Evolutionary conservation across 1,140 invertebrate genomes (phyloP).

Genomic region (Ceratosolen fusciceps): DNA sequence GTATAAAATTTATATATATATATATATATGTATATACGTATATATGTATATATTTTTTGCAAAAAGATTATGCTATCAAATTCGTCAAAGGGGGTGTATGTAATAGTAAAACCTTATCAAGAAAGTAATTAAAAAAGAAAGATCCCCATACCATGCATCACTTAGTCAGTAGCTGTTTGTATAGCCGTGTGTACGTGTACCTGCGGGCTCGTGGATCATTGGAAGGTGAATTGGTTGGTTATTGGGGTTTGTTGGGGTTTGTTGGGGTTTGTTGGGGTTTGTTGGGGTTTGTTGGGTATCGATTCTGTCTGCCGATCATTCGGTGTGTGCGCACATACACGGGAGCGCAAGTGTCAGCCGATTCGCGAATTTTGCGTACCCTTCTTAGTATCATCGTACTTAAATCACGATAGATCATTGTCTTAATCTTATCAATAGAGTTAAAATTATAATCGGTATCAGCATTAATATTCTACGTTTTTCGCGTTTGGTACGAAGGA

Average conservation of each 20-base stretch:
- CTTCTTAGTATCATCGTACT: constrained; percentile 24
- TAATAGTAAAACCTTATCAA: background rate
- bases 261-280: too few relatives aligned
- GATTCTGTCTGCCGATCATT: too few relatives aligned
- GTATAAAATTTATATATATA: too few relatives aligned
- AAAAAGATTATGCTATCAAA: constrained; percentile 3
- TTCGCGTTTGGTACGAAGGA: constrained; percentile 49
- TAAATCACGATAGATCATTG: background rate
- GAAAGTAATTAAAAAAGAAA: constrained; percentile 6
- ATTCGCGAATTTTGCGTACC: constrained; percentile 21
- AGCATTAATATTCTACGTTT: constrained; percentile 28
- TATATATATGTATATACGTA: too few relatives aligned
- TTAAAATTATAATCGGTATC: constrained; percentile 41
- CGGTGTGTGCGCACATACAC: too few relatives aligned
- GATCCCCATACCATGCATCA: constrained; percentile 11
- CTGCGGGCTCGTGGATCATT: too few relatives aligned
- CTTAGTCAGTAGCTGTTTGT: background rate
- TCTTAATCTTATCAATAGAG: constrained; percentile 37
- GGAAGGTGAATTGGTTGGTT: too few relatives aligned
- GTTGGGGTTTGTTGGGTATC: too few relatives aligned
- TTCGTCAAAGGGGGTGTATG: background rate
- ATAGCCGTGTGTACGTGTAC: too few relatives aligned
- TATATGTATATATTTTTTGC: constrained; percentile 11
- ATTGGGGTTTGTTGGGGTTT: too few relatives aligned
- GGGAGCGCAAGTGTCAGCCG: too few relatives aligned